Percentiles rank a stretch among this genome's conserved stretches.
phyloP scores from a whole-genome alignment of 2,797 vertebrate genomes.

The Salmo trutta region DNA sequence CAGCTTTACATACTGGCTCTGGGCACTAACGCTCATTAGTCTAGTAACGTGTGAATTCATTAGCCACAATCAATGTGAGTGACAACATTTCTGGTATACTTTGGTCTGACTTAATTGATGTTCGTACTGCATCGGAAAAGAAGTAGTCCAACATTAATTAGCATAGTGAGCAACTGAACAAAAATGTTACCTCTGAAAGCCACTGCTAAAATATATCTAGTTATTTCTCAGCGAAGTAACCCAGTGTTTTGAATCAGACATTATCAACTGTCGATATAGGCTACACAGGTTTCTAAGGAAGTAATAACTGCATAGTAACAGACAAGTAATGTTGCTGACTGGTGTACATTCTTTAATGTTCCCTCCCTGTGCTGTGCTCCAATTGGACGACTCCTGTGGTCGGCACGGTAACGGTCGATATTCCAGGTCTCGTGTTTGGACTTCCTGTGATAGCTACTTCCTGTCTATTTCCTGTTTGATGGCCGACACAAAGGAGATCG shows the following conservation, averaged over 20 bases:
- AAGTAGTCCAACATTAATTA: too few species aligned
- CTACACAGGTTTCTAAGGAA: background rate
- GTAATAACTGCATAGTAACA: background rate
- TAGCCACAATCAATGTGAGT: background rate
- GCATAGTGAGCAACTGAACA: background rate
- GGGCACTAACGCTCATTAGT: too few species aligned
- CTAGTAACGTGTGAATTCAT: background rate
- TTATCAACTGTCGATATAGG: background rate
- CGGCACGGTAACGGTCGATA: slow-evolving; percentile 50
- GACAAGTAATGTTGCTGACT: slow-evolving; percentile 44
- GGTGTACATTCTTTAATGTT: slow-evolving; percentile 24
- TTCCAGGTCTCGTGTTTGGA: slow-evolving; percentile 58
- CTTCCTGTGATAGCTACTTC: slow-evolving; percentile 75
- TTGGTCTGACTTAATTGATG: background rate
- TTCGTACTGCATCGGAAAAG: background rate
- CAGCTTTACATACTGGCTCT: background rate
- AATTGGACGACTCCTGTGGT: slow-evolving; percentile 33
- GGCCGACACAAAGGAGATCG: slow-evolving; percentile 63
- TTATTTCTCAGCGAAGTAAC: background rate
- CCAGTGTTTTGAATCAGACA: background rate
- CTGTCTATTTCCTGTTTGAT: slow-evolving; percentile 75
- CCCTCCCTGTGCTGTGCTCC: slow-evolving; percentile 51
- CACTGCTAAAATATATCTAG: background rate
- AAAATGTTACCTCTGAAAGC: background rate
- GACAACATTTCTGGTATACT: background rate